Base-by-base conservation (phyloP, 2,113 vertebrate species). In the Rhodinocichla rosea region DNA sequence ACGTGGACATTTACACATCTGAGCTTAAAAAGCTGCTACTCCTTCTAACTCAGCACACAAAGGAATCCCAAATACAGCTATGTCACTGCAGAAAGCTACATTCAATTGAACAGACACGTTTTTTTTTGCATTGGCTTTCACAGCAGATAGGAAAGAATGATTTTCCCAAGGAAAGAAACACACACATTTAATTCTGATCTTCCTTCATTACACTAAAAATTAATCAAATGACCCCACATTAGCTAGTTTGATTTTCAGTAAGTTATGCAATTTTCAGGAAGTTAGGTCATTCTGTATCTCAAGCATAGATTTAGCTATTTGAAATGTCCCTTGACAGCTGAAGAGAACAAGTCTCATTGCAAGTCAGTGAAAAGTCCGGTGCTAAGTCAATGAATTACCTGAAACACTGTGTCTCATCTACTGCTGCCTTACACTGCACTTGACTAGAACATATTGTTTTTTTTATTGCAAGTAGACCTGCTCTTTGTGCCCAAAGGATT, bases 1-100 rank as follows among this genome's bases (percentile, higher is more conserved):
- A 94, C 92, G 86, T 83, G 89, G 70, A 71, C 79, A 89, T 88
- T 95, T 93, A 89, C 81, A 95, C 75, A 70, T 87, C 85, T 79
- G 76, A 92, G 91, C 87, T 94, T 87, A 81, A 64, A 95, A 90
- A 92, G 90, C 85, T 90, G 82, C 71, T 93, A 33, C 60, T 96
- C n/a, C 35, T 83, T 65, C 75, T 80, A 92, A 65, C 50, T 83
- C 57, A 73, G 79, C 75, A 89, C 83, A 87, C 81, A 93, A 88
- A 95, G 89, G 87, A 94, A 83, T 86, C 62, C 49, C 57, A 77
- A 78, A 92, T 74, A 87, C 24, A 95, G 39, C 33, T 56, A 76
- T 94, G 82, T 78, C 63, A 73, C 73, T 73, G 86, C 83, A 92
- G 88, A 78, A 86, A 86, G 69, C 73, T 52, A 32, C 79, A 50